A percentile compares a stretch with the other conserved stretches of the same genome.
Conservation (phyloP, 1,140 invertebrate genomes). For the Helicoverpa zea region DNA sequence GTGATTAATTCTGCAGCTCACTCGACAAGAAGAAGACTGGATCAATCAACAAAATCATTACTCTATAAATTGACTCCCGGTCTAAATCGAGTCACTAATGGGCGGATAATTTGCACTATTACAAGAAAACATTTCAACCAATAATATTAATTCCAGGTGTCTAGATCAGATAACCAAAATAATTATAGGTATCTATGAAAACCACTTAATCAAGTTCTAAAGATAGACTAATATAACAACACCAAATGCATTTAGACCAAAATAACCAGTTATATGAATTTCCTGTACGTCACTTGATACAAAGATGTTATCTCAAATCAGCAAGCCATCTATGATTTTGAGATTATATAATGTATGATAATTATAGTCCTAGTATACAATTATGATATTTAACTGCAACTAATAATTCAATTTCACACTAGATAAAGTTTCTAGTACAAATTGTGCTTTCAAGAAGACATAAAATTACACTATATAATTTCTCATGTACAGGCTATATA, state of each 20-base stretch:
- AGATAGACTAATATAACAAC: background rate
- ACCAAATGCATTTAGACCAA: background rate
- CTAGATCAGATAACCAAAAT: too few relatives aligned
- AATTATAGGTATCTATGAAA: too few relatives aligned
- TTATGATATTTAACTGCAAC: conserved; percentile 35
- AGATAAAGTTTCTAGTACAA: conserved; percentile 2
- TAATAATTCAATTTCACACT: conserved; percentile 6
- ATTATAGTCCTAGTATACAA: conserved; percentile 35
- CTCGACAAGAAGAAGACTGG: too few relatives aligned
- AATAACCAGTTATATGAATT: conserved; percentile 14
- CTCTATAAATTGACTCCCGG: too few relatives aligned
- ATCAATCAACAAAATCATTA: too few relatives aligned
- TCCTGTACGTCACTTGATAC: conserved; percentile 15
- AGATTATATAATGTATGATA: conserved; percentile 42
- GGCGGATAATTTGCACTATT: too few relatives aligned
- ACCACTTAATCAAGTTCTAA: background rate
- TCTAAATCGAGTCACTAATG: too few relatives aligned
- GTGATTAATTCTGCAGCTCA: too few relatives aligned
- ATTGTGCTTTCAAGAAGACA: background rate
- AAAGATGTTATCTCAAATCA: conserved; percentile 37
- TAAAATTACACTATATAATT: background rate
- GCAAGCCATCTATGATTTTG: conserved; percentile 8
- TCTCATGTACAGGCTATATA: too few relatives aligned
- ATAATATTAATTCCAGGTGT: too few relatives aligned
- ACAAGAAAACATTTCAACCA: too few relatives aligned